phyloP scores from a whole-genome alignment of 2,888 invertebrate species.

The Euzophera pinguis region DNA sequence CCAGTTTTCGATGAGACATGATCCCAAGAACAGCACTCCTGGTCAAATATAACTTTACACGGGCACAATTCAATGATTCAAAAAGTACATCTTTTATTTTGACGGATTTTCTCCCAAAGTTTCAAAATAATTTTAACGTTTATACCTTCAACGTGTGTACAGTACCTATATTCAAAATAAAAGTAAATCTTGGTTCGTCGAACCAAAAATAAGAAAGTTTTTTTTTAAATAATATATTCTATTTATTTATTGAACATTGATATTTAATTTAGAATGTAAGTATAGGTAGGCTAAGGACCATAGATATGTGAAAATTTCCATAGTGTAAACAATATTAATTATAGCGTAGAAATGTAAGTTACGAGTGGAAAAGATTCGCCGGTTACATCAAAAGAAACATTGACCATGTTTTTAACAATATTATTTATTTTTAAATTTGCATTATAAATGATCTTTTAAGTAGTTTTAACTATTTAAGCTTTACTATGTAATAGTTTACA shows the following conservation, averaged over 20 bases:
- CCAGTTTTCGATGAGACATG: too few relatives aligned
- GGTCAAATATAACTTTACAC: too few relatives aligned
- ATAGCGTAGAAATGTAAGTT: slow-evolving; percentile 35
- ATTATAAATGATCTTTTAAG: slow-evolving; percentile 29
- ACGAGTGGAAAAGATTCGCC: slow-evolving; percentile 28
- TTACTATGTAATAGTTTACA: slow-evolving; percentile 34
- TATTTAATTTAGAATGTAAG: slow-evolving; percentile 57
- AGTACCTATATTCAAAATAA: too few relatives aligned
- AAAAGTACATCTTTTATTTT: too few relatives aligned
- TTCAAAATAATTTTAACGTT: too few relatives aligned
- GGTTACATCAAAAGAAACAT: slow-evolving; percentile 20
- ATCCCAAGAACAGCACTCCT: too few relatives aligned
- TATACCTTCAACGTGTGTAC: too few relatives aligned
- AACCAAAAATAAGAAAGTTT: slow-evolving; percentile 35
- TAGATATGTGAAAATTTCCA: slow-evolving; percentile 66
- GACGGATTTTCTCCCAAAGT: too few relatives aligned
- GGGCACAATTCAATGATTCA: too few relatives aligned
- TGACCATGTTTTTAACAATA: slow-evolving; percentile 17
- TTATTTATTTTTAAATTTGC: slow-evolving; percentile 22
- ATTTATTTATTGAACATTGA: slow-evolving; percentile 73
- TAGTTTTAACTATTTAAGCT: slow-evolving; percentile 38
- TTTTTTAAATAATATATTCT: slow-evolving; percentile 70
- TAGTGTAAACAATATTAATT: slow-evolving; percentile 44
- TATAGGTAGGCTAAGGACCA: slow-evolving; percentile 31
- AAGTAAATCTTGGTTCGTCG: slow-evolving; percentile 26